Base-by-base conservation (phyloP, 1,140 invertebrate species). In the Bombus superbus region DNA sequence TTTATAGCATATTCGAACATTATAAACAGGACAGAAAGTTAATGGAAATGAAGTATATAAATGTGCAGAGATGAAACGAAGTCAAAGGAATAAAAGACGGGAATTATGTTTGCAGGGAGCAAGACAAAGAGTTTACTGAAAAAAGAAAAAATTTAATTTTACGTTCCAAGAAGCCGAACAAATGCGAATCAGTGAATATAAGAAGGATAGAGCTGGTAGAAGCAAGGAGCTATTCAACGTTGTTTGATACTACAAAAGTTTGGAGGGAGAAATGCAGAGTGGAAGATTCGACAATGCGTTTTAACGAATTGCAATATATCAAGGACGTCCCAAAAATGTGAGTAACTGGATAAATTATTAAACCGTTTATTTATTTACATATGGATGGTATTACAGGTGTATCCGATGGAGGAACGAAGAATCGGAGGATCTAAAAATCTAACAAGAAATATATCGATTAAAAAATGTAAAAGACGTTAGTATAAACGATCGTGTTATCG, bases 261-360 rank as follows among this genome's bases (percentile, higher is more conserved):
- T 95, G 94, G 94, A 91, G 91, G 64, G 92, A 94, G 75, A 95
- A 92, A 83, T 94, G 92, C 71, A 92, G 83, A 86, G 75, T 78
- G 0, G 72, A 83, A 25, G 78, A 91, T 79, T 18, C 76, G 8
- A 59, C 40, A 9, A 91, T 77, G 11, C 38, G 84, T 32, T 76
- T 76, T 3, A 87, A 73, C 13, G 86, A 80, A 68, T 35, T 89
- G 28, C 87, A 72, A 35, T 95, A 94, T 40, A 93, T 95, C n/a
- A 95, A 95, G 89, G 91, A 95, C 83, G 73, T 95, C 13, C 94
- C 94, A 44, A 92, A 83, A 89, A 85, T 92, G 95, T 95, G 83
- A 87, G 92, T 92, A 74, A 77, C 62, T 76, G 53, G 25, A 75
- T 62, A 69, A 40, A 83, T 86, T 47, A 79, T 74, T 79, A 66